Conservation (phyloP, 2,888 invertebrate species). For the Polydrusus pterygomalis region DNA sequence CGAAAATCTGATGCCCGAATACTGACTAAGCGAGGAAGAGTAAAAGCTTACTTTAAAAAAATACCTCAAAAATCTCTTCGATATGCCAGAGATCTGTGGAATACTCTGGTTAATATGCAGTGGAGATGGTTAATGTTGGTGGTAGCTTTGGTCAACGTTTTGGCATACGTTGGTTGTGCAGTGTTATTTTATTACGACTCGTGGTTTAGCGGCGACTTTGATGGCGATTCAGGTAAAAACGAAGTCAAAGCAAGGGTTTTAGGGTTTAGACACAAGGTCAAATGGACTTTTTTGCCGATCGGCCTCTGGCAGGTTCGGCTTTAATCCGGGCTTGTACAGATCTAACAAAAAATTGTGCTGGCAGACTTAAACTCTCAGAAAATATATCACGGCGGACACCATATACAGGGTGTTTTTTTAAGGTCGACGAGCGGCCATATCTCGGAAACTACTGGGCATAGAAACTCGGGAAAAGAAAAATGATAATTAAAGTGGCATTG, state of each 20-base stretch:
- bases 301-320: too few relatives aligned
- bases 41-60: slow-evolving; percentile 57
- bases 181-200: slow-evolving; percentile 60
- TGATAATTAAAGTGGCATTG: too few relatives aligned
- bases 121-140: slow-evolving; percentile 61
- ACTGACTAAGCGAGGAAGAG: slow-evolving; percentile 72
- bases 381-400: too few relatives aligned
- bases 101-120: slow-evolving; percentile 60
- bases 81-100: slow-evolving; percentile 60
- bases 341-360: too few relatives aligned
- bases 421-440: too few relatives aligned
- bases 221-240: slow-evolving; percentile 43
- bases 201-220: slow-evolving; percentile 60
- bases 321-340: too few relatives aligned
- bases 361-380: too few relatives aligned
- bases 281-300: too few relatives aligned
- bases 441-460: too few relatives aligned
- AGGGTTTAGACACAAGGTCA: too few relatives aligned
- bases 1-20: slow-evolving; percentile 65
- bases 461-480: too few relatives aligned
- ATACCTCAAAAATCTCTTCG: slow-evolving; percentile 59
- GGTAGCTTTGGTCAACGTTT: slow-evolving; percentile 58
- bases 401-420: too few relatives aligned
- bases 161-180: slow-evolving; percentile 59
- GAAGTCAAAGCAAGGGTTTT: background rate